Percentiles rank a stretch among this genome's conserved stretches.
These are phyloP conservation scores for Heliconius congener DNA, from an alignment of 1,140 invertebrate species.

Conservation along the genomic window DNA sequence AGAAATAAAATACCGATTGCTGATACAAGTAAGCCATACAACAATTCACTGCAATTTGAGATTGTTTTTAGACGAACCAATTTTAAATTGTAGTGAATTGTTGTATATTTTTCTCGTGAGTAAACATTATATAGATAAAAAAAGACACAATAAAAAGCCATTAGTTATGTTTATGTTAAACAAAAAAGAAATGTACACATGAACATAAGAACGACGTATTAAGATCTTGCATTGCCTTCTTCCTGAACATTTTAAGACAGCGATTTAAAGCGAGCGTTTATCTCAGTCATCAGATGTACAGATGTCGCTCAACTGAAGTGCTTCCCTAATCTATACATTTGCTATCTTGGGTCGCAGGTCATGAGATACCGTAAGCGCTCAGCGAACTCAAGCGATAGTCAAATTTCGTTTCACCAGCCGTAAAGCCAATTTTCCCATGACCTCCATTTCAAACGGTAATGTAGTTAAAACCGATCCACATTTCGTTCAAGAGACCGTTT, in stretches of 20 bases:
- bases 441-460: constrained; percentile 32
- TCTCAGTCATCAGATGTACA: constrained; percentile 57
- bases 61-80: too few species aligned
- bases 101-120: too few species aligned
- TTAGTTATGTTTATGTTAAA: neutral
- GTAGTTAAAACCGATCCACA: constrained; percentile 45
- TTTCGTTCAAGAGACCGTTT: constrained; percentile 47
- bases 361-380: constrained; percentile 59
- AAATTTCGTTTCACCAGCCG: constrained; percentile 28
- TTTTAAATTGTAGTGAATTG: too few species aligned
- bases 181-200: neutral
- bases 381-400: constrained; percentile 36
- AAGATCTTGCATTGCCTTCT: constrained; percentile 2
- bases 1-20: too few species aligned
- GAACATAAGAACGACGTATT: constrained; percentile 7
- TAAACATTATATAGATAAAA: too few species aligned
- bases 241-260: constrained; percentile 19
- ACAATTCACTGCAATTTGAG: too few species aligned
- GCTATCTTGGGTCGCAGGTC: constrained; percentile 64
- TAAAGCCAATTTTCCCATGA: constrained; percentile 48
- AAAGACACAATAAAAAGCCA: neutral
- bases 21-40: too few species aligned
- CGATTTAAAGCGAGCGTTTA: constrained; percentile 39
- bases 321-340: constrained; percentile 56
- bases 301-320: constrained; percentile 50